Base-by-base conservation (phyloP, 2,888 invertebrate species). In the Ctena decussata region DNA sequence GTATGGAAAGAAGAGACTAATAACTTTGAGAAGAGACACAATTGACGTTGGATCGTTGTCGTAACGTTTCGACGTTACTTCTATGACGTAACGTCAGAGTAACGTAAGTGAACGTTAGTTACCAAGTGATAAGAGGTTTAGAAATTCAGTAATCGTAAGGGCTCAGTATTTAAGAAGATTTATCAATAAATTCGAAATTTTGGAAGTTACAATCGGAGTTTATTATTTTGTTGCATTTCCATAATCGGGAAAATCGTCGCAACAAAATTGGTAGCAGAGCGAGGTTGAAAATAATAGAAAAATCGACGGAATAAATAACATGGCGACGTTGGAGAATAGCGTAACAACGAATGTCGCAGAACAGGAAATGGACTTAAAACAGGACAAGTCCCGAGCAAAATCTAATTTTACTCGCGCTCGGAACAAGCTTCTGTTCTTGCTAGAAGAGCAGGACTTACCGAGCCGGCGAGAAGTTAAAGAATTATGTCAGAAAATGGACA, bases 221-320 rank as follows among this genome's bases (percentile, higher is more conserved):
- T 6, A 11, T 30, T 60, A 6, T 60, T 60, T 27, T 60, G 30
- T 60, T 60, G 60, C 60, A n/a, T 49, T 49, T 49, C 60, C 60
- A 60, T 60, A 24, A 60, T 60, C 60, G 60, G 60, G 60, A 30
- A 60, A 49, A 5, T 60, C 60, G 60, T 60, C 27, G 60, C 49
- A 60, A 11, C 27, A 70, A 5, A 39, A 37, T 30, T 70, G 70
- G 70, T 70, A 70, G 70, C 70, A 70, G 70, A 70, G 70, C 70
- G 70, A 70, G 70, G 70, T 70, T 70, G 15, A 65, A 35, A 35
- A 32, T 70, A 3, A 70, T 70, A 37, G 35, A 32, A 24, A 39
- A 37, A 70, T 37, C 70, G 41, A 70, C 30, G 37, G 39, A n/a
- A 37, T 24, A 37, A 70, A 27, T 8, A 11, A 3, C n/a, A 37